phyloP scores from a whole-genome alignment of 2,113 vertebrate species.

The Dipodomys stephensi region DNA sequence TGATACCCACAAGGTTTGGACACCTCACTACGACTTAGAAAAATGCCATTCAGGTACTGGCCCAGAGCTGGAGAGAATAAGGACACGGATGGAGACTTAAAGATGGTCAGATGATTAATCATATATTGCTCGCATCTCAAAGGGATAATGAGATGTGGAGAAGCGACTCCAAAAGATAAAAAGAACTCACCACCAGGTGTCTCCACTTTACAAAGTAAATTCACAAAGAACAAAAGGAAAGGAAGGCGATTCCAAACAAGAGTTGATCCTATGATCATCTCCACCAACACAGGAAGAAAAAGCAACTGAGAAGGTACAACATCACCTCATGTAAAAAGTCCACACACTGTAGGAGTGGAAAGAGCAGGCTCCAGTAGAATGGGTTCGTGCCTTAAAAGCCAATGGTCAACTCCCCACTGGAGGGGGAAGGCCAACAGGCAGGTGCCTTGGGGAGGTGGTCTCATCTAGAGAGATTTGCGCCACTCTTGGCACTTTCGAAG shows the following conservation, averaged over 20 bases:
- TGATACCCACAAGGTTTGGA: neutral
- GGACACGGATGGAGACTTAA: neutral
- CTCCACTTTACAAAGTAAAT: conserved; percentile 59
- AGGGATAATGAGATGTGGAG: neutral
- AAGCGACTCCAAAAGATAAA: neutral
- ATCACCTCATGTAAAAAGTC: neutral
- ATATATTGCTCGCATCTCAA: neutral
- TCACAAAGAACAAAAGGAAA: neutral
- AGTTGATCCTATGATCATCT: neutral
- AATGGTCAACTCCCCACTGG: no score
- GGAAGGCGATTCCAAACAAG: neutral
- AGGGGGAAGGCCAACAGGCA: no score
- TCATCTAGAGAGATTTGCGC: neutral
- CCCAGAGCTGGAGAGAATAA: neutral
- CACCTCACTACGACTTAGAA: neutral
- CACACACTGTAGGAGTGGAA: neutral
- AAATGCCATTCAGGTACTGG: neutral
- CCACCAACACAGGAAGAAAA: neutral
- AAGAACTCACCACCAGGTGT: conserved; percentile 41
- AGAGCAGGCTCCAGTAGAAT: neutral
- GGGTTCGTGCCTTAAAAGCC: neutral
- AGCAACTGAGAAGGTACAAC: neutral
- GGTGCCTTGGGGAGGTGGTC: neutral
- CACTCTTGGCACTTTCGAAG: neutral
- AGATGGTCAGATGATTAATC: conserved; percentile 32